Evolutionary conservation across 2,888 invertebrate genomes (phyloP).

Genomic region (Drosophila helvetica): DNA sequence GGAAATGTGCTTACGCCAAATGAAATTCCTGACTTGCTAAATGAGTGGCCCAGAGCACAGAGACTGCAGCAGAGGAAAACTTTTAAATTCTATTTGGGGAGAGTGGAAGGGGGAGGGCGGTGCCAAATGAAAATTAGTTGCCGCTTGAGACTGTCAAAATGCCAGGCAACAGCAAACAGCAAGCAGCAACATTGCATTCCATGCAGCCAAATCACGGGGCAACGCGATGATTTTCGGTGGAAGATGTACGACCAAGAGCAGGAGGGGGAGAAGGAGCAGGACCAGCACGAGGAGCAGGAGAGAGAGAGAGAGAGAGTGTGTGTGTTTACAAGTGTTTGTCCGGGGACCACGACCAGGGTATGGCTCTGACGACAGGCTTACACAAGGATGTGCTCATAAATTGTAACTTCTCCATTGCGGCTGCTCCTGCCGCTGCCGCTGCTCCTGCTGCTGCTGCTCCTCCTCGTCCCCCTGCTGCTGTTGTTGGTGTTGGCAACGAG

Average conservation of each 20-base stretch:
- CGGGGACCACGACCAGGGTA: neutral
- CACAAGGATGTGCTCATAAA: slow-evolving; percentile 72
- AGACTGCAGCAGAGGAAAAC: slow-evolving; percentile 14
- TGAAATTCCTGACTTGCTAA: slow-evolving; percentile 72
- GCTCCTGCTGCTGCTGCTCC: too few relatives aligned
- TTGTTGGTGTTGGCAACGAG: slow-evolving; percentile 63
- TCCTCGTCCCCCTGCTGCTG: neutral
- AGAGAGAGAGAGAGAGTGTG: neutral
- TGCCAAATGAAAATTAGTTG: slow-evolving; percentile 44
- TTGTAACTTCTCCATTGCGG: slow-evolving; percentile 59
- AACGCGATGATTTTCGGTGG: slow-evolving; percentile 30
- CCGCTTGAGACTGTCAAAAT: slow-evolving; percentile 58
- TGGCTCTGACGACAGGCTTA: slow-evolving; percentile 20
- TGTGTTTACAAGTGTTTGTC: neutral
- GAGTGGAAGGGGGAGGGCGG: neutral
- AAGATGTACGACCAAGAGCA: neutral
- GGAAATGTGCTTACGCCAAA: slow-evolving; percentile 62
- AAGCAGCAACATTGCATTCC: slow-evolving; percentile 29
- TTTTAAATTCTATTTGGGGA: slow-evolving; percentile 59
- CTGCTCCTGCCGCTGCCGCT: neutral
- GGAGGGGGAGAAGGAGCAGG: neutral
- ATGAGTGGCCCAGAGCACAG: slow-evolving; percentile 51
- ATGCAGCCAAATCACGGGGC: slow-evolving; percentile 26
- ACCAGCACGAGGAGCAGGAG: neutral
- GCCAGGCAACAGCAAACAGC: slow-evolving; percentile 44